Evolutionary conservation across 1,140 invertebrate genomes (phyloP).

Genomic region (Octopus bimaculoides): DNA sequence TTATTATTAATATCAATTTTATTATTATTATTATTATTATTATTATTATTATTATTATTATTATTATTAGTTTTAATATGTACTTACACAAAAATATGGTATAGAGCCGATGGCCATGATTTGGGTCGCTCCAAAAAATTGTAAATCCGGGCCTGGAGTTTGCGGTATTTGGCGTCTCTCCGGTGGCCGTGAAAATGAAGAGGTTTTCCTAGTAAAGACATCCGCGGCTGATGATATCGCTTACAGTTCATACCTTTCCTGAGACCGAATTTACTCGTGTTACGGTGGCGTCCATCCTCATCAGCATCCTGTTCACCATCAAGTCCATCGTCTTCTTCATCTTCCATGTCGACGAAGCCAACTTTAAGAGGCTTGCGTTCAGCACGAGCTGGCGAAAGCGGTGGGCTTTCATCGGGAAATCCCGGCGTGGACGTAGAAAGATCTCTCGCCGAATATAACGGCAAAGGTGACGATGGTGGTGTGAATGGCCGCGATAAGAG

Average conservation of each 20-base stretch:
- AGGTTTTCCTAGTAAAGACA: constrained; percentile 86
- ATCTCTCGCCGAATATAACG: too few relatives aligned
- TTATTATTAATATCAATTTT: too few relatives aligned
- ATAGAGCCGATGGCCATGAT: constrained; percentile 77
- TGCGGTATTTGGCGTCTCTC: constrained; percentile 82
- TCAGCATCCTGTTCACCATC: constrained; percentile 29
- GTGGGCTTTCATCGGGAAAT: constrained; percentile 15
- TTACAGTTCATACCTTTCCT: constrained; percentile 32
- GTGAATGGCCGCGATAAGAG: too few relatives aligned
- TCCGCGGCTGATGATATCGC: constrained; percentile 61
- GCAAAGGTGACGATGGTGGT: too few relatives aligned
- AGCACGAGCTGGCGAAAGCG: constrained; percentile 25
- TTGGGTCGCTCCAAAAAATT: constrained; percentile 92
- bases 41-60: too few relatives aligned
- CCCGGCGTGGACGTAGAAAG: not conserved
- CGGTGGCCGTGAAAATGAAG: constrained; percentile 78
- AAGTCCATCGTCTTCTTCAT: constrained; percentile 15
- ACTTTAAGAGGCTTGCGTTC: constrained; percentile 37
- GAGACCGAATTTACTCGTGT: constrained; percentile 17
- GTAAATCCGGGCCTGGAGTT: constrained; percentile 84
- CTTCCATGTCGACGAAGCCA: constrained; percentile 36
- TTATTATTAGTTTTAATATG: constrained; percentile 2
- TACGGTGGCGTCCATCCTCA: constrained; percentile 27
- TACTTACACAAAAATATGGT: constrained; percentile 92
- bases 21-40: too few relatives aligned